Evolutionary conservation across 2,113 vertebrate genomes (phyloP).

Genomic region (human): DNA sequence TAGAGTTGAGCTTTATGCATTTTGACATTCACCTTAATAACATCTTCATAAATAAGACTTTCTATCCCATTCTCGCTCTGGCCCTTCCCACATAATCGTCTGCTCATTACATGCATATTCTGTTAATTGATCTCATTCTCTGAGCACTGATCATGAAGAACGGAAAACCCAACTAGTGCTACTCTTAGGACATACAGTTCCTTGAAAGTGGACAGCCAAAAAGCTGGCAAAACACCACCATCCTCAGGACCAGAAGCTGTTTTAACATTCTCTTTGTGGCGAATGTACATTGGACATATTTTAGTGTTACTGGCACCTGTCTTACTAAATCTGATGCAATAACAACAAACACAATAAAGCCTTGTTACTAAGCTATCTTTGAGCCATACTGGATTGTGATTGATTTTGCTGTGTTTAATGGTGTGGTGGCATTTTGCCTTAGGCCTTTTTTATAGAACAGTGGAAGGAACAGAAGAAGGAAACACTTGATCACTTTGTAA

Average conservation of each 20-base stretch:
- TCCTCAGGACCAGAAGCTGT: fast-evolving
- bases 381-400: not conserved
- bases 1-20: not conserved
- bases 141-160: not conserved
- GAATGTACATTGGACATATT: not conserved
- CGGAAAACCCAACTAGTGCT: not conserved
- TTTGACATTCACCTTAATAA: not conserved
- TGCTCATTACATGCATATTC: not conserved
- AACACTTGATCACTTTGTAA: slow-evolving; percentile 61
- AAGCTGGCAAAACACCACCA: not conserved
- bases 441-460: slow-evolving; percentile 48
- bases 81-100: not conserved
- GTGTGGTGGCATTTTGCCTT: slow-evolving; percentile 43
- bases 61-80: not conserved
- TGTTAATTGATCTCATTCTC: not conserved
- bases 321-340: not conserved
- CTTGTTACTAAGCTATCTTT: not conserved
- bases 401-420: slow-evolving; percentile 36
- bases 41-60: not conserved
- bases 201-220: not conserved
- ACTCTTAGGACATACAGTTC: not conserved
- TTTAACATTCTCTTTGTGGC: not conserved
- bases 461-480: slow-evolving; percentile 70
- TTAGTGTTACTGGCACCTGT: not conserved
- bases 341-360: slow-evolving; percentile 10